Evolutionary conservation across 1,140 invertebrate species (phyloP).

Genomic region (Orchestia grillus): DNA sequence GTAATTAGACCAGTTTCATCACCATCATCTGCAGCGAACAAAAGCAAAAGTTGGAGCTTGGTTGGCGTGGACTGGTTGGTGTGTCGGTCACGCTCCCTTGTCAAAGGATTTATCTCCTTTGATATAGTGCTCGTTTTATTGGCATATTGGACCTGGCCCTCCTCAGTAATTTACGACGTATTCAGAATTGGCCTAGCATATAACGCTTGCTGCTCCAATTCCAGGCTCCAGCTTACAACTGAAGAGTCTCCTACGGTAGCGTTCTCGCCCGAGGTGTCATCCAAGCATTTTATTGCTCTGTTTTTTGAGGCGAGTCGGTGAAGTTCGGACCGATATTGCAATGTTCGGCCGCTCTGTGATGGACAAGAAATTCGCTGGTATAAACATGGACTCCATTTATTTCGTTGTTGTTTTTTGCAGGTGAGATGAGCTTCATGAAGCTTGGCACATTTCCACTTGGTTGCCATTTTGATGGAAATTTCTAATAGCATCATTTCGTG

Average conservation of each 20-base stretch:
- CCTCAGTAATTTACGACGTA: constrained; percentile 54
- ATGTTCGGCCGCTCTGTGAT: constrained; percentile 1
- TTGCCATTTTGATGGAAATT: too few species aligned
- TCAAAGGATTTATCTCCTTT: constrained; percentile 56
- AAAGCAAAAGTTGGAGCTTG: constrained; percentile 6
- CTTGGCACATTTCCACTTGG: neutral
- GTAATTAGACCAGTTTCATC: constrained; percentile 1
- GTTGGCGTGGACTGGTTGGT: neutral
- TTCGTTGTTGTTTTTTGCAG: neutral
- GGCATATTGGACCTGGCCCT: constrained; percentile 47
- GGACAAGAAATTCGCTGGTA: neutral
- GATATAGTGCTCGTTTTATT: constrained; percentile 55
- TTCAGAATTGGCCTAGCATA: constrained; percentile 55
- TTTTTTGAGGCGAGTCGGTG: constrained; percentile 28
- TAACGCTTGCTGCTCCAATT: constrained; percentile 39
- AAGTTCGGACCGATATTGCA: constrained; percentile 5
- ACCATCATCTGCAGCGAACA: neutral
- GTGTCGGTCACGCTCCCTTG: constrained; percentile 49
- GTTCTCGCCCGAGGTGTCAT: constrained; percentile 13
- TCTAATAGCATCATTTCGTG: too few species aligned
- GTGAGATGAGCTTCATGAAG: neutral
- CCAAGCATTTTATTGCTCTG: constrained; percentile 35
- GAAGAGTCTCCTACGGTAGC: neutral
- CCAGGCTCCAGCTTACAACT: neutral
- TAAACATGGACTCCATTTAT: neutral